phyloP scores from a whole-genome alignment of 2,113 vertebrate genomes.

The Blennius ocellaris region DNA sequence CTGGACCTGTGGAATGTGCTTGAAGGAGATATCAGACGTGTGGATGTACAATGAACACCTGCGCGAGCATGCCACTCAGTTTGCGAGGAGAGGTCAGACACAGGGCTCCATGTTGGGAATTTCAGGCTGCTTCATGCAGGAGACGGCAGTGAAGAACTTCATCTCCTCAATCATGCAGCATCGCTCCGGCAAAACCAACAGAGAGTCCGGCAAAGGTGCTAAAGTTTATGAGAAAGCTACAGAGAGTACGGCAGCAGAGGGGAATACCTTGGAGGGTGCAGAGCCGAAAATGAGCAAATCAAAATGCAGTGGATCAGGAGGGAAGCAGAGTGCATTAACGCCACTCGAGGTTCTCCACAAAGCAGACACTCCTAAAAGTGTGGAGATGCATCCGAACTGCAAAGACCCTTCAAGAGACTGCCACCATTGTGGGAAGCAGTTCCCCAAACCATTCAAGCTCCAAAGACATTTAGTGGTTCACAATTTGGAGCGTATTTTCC shows the following conservation, averaged over 20 bases:
- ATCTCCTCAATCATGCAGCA: constrained; percentile 89
- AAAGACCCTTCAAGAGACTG: constrained; percentile 97
- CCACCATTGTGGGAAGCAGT: constrained; percentile 97
- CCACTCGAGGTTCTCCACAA: constrained; percentile 81
- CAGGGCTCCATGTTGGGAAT: constrained; percentile 87
- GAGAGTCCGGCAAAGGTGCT: constrained; percentile 65
- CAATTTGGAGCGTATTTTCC: constrained; percentile 94
- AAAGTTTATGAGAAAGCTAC: constrained; percentile 73
- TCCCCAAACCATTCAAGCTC: constrained; percentile 98
- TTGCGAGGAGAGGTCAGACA: constrained; percentile 91
- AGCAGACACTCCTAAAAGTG: constrained; percentile 82
- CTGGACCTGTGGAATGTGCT: constrained; percentile 98
- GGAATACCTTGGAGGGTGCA: constrained; percentile 59
- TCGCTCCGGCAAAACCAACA: constrained; percentile 81
- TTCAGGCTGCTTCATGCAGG: constrained; percentile 85
- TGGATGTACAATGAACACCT: constrained; percentile 99
- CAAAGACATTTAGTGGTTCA: constrained; percentile 97
- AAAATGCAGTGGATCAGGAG: constrained; percentile 70
- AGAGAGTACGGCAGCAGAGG: constrained; percentile 66
- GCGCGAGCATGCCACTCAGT: constrained; percentile 93
- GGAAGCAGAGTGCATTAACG: constrained; percentile 69
- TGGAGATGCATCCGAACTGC: constrained; percentile 92
- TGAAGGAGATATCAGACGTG: constrained; percentile 93
- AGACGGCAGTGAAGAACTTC: constrained; percentile 86
- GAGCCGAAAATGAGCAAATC: constrained; percentile 73